These are phyloP conservation scores for Heptranchias perlo DNA, from an alignment of 2,113 vertebrate genomes.

Conservation along the genomic window DNA sequence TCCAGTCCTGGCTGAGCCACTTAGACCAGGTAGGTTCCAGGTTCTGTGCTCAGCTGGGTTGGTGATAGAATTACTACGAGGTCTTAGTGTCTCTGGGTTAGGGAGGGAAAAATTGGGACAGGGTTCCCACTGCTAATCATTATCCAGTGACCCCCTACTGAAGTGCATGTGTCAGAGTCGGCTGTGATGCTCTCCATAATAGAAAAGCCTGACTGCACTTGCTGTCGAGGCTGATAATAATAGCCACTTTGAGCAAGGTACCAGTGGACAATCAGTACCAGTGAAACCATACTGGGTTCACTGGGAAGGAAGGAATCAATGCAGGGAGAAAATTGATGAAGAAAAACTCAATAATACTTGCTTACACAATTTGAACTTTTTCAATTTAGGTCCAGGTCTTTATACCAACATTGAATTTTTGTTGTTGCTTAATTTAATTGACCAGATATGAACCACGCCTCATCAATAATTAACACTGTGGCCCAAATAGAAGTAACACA, in stretches of 20 bases:
- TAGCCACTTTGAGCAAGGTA: background rate
- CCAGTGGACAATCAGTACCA: too few relatives aligned
- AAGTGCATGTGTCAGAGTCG: background rate
- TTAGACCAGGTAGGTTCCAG: background rate
- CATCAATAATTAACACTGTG: background rate
- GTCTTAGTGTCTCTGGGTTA: background rate
- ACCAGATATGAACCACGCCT: background rate
- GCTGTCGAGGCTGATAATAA: background rate
- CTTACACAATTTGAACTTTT: background rate
- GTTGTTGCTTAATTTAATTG: background rate
- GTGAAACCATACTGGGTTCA: background rate
- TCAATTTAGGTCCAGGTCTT: background rate
- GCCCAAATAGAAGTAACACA: too few relatives aligned
- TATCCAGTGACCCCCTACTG: background rate
- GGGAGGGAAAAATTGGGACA: background rate
- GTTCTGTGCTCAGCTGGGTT: background rate
- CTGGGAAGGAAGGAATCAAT: background rate
- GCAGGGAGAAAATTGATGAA: background rate
- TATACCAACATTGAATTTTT: background rate
- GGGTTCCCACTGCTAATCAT: background rate
- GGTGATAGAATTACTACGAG: background rate
- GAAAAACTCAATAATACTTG: background rate
- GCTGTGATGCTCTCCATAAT: background rate
- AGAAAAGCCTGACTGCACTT: background rate
- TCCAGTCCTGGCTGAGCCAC: background rate